Base-by-base conservation (phyloP, 2,888 invertebrate species). In the Coleophora deauratella region DNA sequence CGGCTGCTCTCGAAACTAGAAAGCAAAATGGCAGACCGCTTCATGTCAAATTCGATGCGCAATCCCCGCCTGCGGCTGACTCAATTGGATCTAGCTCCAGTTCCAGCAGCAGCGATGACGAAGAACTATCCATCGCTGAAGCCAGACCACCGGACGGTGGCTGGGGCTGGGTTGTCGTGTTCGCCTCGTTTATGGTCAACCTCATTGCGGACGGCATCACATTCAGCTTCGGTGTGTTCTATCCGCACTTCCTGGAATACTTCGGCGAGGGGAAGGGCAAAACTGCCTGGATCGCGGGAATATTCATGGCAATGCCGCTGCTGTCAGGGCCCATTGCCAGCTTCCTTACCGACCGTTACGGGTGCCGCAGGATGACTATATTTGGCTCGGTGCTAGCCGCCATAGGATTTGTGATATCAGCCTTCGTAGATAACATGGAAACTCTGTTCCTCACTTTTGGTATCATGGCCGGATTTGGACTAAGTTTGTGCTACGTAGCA, bases 81-180 rank as follows among this genome's bases (percentile, higher is more conserved):
- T 75, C 86, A 33, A 44, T 59, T 33, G 59, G 64, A 46, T 79
- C 73, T 51, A 85, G 84, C 46, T 78, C 79, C 38, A 75, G 87
- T 44, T 87, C 87, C 35, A 88, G 88, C 37, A 89, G 89, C 4
- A 89, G 89, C 34, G 89, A 89, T 51, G 89, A 90, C 43, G 90
- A 90, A 44, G 85, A 90, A 34, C 87, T 88, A 9, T 87, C 89
- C 37, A 78, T 89, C 56, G 86, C 91, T 7, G 92, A 92, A 66
- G 89, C 91, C 0, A 80, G 90, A 13, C 91, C 93, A 1, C 95
- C 95, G 1, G 96, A 96, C 71, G 96, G 95, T 9, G 96, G 96
- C 10, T 96, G 93, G 93, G 96, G 96, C 4, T 97, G 97, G 97
- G 92, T 97, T 27, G 90, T 97, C 38, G 96, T 97, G 0, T 90